Percentiles rank a stretch among this genome's conserved stretches.
Conservation (phyloP, 2,797 vertebrate genomes). For the Channallabes apus region DNA sequence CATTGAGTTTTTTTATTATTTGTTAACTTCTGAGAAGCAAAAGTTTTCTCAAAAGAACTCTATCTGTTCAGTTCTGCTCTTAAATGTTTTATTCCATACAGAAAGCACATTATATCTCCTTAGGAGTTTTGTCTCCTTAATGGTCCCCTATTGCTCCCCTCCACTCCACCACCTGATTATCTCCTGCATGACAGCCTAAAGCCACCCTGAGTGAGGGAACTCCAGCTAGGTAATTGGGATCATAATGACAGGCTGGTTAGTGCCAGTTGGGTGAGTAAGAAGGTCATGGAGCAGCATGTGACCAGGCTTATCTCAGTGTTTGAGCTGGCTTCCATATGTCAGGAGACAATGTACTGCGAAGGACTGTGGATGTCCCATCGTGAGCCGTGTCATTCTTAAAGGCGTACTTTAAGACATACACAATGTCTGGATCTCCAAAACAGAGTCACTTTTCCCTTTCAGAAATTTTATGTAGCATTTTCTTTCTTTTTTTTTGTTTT, state of each 20-base stretch:
- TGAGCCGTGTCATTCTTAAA: not conserved
- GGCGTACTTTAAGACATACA: not conserved
- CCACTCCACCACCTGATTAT: constrained; percentile 20
- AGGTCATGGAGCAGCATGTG: constrained; percentile 76
- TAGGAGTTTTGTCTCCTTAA: constrained; percentile 41
- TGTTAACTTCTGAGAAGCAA: not conserved
- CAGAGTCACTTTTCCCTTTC: not conserved
- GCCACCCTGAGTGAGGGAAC: constrained; percentile 54
- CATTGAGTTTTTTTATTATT: too few species aligned
- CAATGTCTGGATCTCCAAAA: not conserved
- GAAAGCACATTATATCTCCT: not conserved
- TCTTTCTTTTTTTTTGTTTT: too few species aligned
- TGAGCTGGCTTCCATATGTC: constrained; percentile 73
- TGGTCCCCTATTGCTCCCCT: constrained; percentile 52
- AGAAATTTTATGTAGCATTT: not conserved
- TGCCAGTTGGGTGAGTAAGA: constrained; percentile 77
- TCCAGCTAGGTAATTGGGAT: constrained; percentile 74
- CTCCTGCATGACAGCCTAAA: constrained; percentile 47
- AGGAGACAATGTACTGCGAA: constrained; percentile 53
- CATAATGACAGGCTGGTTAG: constrained; percentile 76
- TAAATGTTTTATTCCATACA: not conserved
- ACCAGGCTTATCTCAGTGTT: constrained; percentile 71
- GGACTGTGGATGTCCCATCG: not conserved
- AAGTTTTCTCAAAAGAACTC: not conserved
- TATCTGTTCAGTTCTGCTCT: not conserved